phyloP scores from a whole-genome alignment of 2,797 vertebrate species.

The Bufotes viridis region DNA sequence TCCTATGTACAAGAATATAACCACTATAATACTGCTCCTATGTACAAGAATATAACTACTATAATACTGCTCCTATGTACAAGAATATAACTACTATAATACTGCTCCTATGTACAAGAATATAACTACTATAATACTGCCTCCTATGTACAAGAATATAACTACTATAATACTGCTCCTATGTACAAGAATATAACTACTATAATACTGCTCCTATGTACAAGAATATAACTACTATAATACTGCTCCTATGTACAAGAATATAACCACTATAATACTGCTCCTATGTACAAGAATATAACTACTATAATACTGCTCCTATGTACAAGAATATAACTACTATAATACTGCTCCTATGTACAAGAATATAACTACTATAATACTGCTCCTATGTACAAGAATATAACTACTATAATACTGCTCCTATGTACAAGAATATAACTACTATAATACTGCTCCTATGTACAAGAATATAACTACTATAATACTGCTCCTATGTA shows the following conservation, averaged over 20 bases:
- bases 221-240: too few species aligned
- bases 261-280: slow-evolving; percentile 4
- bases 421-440: slow-evolving; percentile 3
- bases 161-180: slow-evolving; percentile 7
- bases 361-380: slow-evolving; percentile 2
- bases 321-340: not conserved
- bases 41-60: not conserved
- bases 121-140: slow-evolving; percentile 5
- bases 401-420: slow-evolving; percentile 5
- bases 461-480: slow-evolving; percentile 5
- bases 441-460: slow-evolving; percentile 3
- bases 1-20: not conserved
- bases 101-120: not conserved
- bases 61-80: not conserved
- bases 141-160: slow-evolving; percentile 6
- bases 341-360: not conserved
- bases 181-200: too few species aligned
- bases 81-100: slow-evolving; percentile 8
- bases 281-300: not conserved
- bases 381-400: not conserved
- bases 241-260: not conserved
- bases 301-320: slow-evolving; percentile 2
- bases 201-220: too few species aligned
- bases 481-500: slow-evolving; percentile 3
- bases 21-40: not conserved